phyloP scores from a whole-genome alignment of 2,888 invertebrate species.

The Drosophila atroscutellata region DNA sequence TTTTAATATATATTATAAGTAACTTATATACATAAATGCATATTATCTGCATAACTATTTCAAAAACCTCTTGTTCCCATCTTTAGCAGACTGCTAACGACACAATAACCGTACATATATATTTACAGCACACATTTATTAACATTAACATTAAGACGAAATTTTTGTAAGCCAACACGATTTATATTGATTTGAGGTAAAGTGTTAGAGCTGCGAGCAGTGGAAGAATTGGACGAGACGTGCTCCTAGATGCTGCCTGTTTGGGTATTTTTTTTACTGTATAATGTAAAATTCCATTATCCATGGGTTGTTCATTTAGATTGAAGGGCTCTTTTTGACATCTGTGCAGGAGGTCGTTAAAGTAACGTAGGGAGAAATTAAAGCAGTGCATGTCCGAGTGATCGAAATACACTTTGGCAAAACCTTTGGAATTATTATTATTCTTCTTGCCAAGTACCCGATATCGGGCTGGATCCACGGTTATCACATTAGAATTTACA shows the following conservation, averaged over 20 bases:
- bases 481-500: neutral
- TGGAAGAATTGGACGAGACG: neutral
- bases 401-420: rapidly evolving
- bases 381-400: conserved; percentile 42
- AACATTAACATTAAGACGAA: neutral
- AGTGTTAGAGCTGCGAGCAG: neutral
- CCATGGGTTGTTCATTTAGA: neutral
- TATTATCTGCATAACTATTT: neutral
- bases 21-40: neutral
- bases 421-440: rapidly evolving
- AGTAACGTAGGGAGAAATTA: conserved; percentile 2
- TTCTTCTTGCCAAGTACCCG: neutral
- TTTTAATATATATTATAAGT: neutral
- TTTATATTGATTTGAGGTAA: neutral
- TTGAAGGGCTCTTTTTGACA: neutral
- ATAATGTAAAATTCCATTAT: conserved; percentile 24
- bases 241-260: neutral
- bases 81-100: neutral
- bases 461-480: neutral
- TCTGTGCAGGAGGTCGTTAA: conserved; percentile 8
- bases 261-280: neutral
- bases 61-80: neutral
- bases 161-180: neutral
- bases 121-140: neutral
- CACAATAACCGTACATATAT: neutral